phyloP scores from a whole-genome alignment of 2,113 vertebrate genomes.

The Nibea coibor region DNA sequence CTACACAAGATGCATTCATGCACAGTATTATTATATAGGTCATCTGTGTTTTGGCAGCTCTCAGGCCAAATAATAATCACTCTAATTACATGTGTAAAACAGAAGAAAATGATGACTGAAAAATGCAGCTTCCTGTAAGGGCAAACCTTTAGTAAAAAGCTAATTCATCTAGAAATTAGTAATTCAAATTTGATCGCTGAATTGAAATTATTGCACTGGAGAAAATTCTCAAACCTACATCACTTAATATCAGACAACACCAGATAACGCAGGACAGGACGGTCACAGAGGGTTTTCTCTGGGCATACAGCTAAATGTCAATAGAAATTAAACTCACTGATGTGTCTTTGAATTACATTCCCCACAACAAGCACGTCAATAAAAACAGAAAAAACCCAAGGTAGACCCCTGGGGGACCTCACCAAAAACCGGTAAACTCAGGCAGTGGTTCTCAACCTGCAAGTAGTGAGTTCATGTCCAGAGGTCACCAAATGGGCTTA shows the following conservation, averaged over 20 bases:
- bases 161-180: neutral
- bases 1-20: too few species aligned
- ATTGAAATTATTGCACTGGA: neutral
- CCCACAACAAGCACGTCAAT: neutral
- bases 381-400: neutral
- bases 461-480: too few species aligned
- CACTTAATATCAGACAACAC: neutral
- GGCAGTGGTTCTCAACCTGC: too few species aligned
- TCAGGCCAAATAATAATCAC: neutral
- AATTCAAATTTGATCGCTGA: neutral
- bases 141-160: neutral
- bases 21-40: neutral
- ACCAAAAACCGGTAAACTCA: neutral
- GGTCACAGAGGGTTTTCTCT: neutral
- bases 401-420: neutral
- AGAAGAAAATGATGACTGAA: neutral
- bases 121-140: neutral
- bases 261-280: neutral
- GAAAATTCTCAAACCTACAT: neutral
- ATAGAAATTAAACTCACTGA: too few species aligned
- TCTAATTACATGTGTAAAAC: neutral
- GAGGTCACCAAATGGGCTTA: too few species aligned
- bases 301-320: too few species aligned
- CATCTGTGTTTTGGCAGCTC: neutral
- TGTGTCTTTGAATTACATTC: neutral